Base-by-base conservation (phyloP, 2,113 vertebrate species). In the Vimba vimba region DNA sequence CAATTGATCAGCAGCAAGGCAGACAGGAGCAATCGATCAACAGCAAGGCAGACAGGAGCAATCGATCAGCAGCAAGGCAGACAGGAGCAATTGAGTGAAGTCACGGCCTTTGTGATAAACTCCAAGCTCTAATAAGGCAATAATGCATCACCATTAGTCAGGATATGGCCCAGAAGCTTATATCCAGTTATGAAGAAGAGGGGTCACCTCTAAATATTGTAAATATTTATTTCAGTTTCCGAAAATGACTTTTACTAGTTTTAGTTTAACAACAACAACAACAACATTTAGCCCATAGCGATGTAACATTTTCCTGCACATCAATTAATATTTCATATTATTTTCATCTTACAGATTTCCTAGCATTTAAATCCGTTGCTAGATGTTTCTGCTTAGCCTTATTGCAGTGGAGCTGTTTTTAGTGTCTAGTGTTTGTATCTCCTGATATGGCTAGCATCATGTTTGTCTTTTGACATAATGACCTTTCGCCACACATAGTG, bases 401-500 rank as follows among this genome's bases (percentile, higher is more conserved):
- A 33, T 30, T 71, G 47, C 27, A 25, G 8, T 69, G 3, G 47
- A 15, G 27, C 66, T 45, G 9, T 73, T 64, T 73, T 45, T 19
- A 74, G 4, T 83, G 25, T 57, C n/a, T 59, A 21, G 52, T 57
- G 68, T 30, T 52, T 66, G 57, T 66, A 3, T 64, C 45, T 69
- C 13, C 8, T 59, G 75, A 78, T 73, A 69, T 52, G 74, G 66
- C 30, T 2, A 33, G 50, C 66, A 69, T 80, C 25, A 43, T 59
- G 50, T 71, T 69, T 69, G 64, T 71, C 47, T 83, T 83, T 39
- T 83, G 81, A 11, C 50, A 73, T 45, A 69, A 69, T 85, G 74
- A 77, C 81, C 62, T 69, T 83, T 83, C 5, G 10, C 23, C 30
- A 45, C n/a, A 59, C 7, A 66, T 39, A 68, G 25, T 55, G 71